Conservation (phyloP, 2,797 vertebrate species). For the Muraenolepis orangiensis region DNA sequence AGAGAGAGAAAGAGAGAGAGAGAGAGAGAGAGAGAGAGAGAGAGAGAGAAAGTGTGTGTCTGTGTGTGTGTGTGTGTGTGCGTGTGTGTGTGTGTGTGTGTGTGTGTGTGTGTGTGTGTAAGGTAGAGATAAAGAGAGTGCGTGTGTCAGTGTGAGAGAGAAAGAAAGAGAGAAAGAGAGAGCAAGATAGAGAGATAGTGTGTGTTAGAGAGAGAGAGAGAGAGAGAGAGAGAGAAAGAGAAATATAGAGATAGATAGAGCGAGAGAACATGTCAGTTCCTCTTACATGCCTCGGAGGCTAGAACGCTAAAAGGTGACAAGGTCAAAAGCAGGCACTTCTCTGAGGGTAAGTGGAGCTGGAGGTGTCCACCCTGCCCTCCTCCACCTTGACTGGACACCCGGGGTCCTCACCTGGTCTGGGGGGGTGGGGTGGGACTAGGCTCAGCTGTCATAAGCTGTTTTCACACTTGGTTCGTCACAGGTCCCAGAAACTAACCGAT, state of each 20-base stretch:
- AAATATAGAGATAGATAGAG: too few species aligned
- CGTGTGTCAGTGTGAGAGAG: too few species aligned
- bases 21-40: too few species aligned
- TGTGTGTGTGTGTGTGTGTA: too few species aligned
- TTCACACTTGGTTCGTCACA: conserved; percentile 31
- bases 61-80: too few species aligned
- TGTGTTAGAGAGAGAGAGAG: too few species aligned
- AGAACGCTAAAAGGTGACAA: not conserved
- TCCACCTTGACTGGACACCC: conserved; percentile 65
- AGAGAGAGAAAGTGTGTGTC: too few species aligned
- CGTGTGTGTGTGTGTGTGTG: too few species aligned
- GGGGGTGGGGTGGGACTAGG: conserved; percentile 21
- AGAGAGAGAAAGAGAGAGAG: not conserved
- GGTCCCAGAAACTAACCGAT: conserved; percentile 13
- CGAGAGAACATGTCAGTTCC: conserved; percentile 10
- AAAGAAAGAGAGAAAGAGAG: too few species aligned
- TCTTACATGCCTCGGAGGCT: not conserved
- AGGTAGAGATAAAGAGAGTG: too few species aligned
- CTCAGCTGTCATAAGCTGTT: conserved; percentile 62
- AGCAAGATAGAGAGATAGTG: too few species aligned
- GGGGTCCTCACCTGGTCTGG: conserved; percentile 46
- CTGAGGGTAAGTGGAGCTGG: not conserved
- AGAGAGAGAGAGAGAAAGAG: too few species aligned
- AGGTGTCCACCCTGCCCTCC: conserved; percentile 36
- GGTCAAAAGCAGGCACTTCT: conserved; percentile 49